Evolutionary conservation across 1,140 invertebrate genomes (phyloP), one percentile per base, ranked within the genome.

Genomic region (Megathymus violae): DNA sequence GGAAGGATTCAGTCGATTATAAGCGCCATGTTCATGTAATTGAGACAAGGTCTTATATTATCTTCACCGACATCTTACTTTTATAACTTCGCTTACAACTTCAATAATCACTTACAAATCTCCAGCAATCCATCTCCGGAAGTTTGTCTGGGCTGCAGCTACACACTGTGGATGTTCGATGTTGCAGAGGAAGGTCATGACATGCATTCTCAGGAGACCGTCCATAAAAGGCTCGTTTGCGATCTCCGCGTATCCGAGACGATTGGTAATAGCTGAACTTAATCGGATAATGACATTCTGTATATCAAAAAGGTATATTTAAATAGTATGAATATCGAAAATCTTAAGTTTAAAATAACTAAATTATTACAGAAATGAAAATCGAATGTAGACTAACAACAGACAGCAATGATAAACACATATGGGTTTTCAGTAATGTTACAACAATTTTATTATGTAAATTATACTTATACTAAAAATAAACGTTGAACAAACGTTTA

Each of bases 101-200:
- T n/a, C n/a, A n/a, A n/a, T n/a, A n/a, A n/a, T n/a, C n/a, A 78
- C 83, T 80, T 71, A 91, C 88, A 69, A 68, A 67, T 3, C 51
- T 16, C 78, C 79, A 19, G 66, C 68, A 27, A 62, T 76, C 85
- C 84, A 89, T 1, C 14, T 61, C 9, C 62, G 59, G 71, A 91
- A 93, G 51, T 85, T 76, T 7, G 76, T 52, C 51, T 40, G 76
- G 1, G 80, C 89, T 7, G 87, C 86, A 17, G 44, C 19, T 4
- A 84, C 61, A 62, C 92, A 93, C 25, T 80, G 68, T 6, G 71
- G 31, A 36, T 92, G 81, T 7, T 79, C 90, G 7, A 89, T 67
- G 31, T 86, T 74, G 63, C 92, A 93, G 0, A 92, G 84, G 86
- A 90, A 90, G 0, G 76, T 61, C 31, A 91, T 75, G 9, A 92